phyloP scores from a whole-genome alignment of 2,888 invertebrate species.

The Eupeodes latifasciatus region DNA sequence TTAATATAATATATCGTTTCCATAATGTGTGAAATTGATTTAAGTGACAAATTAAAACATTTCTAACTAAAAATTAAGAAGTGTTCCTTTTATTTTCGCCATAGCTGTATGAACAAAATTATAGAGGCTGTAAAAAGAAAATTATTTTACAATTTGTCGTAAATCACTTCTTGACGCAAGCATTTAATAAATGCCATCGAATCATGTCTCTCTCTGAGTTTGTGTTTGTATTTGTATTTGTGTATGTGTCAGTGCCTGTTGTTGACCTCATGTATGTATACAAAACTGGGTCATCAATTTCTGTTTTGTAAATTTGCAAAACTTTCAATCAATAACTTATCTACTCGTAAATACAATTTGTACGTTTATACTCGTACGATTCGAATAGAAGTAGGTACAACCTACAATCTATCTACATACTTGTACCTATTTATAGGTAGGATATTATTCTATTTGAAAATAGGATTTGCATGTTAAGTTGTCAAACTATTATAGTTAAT shows the following conservation, averaged over 20 bases:
- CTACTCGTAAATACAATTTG: background rate
- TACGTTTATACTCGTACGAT: too few relatives aligned
- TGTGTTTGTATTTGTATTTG: too few relatives aligned
- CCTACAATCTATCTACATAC: too few relatives aligned
- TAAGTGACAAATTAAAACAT: too few relatives aligned
- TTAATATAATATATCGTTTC: too few relatives aligned
- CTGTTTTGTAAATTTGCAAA: constrained; percentile 1
- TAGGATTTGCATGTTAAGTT: constrained; percentile 8
- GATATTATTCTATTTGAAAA: background rate
- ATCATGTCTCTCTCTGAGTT: background rate
- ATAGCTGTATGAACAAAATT: too few relatives aligned
- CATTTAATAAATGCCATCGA: constrained; percentile 29
- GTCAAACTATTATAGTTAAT: background rate
- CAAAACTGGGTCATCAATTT: constrained; percentile 30
- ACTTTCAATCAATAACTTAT: background rate
- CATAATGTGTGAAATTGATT: too few relatives aligned
- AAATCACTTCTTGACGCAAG: constrained; percentile 31
- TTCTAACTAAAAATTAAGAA: too few relatives aligned
- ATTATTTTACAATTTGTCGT: constrained; percentile 15
- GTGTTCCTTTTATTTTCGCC: too few relatives aligned
- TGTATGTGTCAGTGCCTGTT: background rate
- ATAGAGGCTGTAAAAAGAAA: constrained; percentile 2
- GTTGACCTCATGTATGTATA: background rate
- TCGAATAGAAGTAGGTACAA: too few relatives aligned
- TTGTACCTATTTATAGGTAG: background rate